Evolutionary conservation across 1,140 invertebrate genomes (phyloP), one percentile per base, ranked within the genome.

Genomic region (Uloborus diversus): DNA sequence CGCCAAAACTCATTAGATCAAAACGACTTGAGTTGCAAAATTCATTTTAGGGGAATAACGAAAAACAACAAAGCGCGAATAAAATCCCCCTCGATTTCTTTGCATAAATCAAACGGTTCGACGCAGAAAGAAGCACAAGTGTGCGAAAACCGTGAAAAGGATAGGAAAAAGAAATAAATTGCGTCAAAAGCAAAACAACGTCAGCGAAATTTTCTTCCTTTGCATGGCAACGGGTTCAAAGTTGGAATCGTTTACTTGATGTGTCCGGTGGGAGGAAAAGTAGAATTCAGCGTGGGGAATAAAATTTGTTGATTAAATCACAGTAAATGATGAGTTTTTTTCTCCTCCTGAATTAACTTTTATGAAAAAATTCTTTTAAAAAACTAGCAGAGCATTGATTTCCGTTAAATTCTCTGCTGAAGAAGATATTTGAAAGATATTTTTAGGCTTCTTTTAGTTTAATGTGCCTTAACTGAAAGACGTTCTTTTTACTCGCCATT

Each of bases 181-280:
- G 51, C 68, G 68, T 70, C 68, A n/a, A n/a, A n/a, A 70, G 68
- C 68, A 70, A 70, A 70, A 70, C 68, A 70, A 70, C 68, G 68
- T 70, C 68, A 70, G 68, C 68, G 51, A 57, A 70, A 70, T 70
- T 70, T 56, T 27, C 49, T 28, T 33, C 35, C 57, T 70, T 57
- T 7, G 17, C 25, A 35, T 13, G 35, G 65, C 42, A 42, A 68
- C 49, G 20, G 23, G 7, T 53, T 35, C 49, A 35, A 70, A 57
- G 49, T n/a, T 25, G 68, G 51, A 57, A 11, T 57, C 28, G 68
- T 70, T 70, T 70, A 70, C 57, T 70, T 70, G n/a, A n/a, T 32
- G 49, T 25, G 49, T 51, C 30, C 23, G 51, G 23, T 30, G 17
- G 62, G 35, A 14, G 65, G 51, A 13, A 57, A 57, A 13, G 30